Base-by-base conservation (phyloP, 2,888 invertebrate species). In the Diabrotica balteata region DNA sequence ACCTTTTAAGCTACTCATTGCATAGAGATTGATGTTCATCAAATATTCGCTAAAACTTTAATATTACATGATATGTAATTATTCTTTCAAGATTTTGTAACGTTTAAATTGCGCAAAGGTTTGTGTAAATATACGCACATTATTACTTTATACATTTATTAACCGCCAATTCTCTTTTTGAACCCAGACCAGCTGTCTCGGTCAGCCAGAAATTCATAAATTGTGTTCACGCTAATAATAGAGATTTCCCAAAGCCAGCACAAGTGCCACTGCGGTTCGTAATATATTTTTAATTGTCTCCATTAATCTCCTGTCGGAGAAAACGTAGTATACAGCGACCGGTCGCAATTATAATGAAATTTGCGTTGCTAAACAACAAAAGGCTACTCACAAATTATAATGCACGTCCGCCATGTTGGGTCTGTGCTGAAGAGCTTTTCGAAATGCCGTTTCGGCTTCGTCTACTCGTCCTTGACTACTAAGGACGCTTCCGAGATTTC, bases 371-470 rank as follows among this genome's bases (percentile, higher is more conserved):
- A 69, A 67, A 69, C 63, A 73, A 72, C 64, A 70, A 72, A 62
- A 72, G 59, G 61, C 72, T 84, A 95, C 97, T 95, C 86, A 97
- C 97, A 97, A 88, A 87, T 98, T 98, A 85, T 98, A 98, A 87
- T 98, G 97, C 70, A 97, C 97, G 86, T 98, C 98, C 68, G 98
- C 98, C 97, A 98, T 98, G 86, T 97, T 98, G 78, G 94, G 93
- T 83, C 97, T 89, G 87, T 93, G 90, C 79, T 91, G 90, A 74
- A 98, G 90, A 68, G 98, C 98, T 85, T 91, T 91, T 82, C 93
- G 90, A 85, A 96, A 96, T 63, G 96, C 96, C 80, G 89, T 89
- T 86, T 97, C 96, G 62, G 98, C 98, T 86, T 97, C 96, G 74
- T 88, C 88, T 67, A 90, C 89, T 78, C 94, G 89, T 55, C 96